A percentile compares a stretch with the other conserved stretches of the same genome.
Conservation (phyloP, 2,888 invertebrate species). For the Plebejus anna region DNA sequence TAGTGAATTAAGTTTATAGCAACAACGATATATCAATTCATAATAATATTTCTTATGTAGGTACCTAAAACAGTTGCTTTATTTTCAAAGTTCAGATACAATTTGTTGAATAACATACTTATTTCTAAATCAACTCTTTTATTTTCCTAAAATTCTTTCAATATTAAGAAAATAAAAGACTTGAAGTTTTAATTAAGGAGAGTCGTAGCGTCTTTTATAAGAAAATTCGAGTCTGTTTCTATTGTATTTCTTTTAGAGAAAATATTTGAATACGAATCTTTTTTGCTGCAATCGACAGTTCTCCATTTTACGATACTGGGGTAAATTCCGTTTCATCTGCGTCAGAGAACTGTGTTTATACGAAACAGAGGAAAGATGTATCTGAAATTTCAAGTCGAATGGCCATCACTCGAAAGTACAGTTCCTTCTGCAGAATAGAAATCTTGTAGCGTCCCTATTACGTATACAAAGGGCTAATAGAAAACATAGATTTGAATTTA, state of each 20-base stretch:
- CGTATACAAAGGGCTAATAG: conserved; percentile 44
- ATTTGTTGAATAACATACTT: no score
- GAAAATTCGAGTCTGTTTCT: background rate
- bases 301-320: conserved; percentile 69
- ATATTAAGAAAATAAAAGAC: background rate
- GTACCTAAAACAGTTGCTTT: no score
- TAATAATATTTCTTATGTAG: no score
- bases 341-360: conserved; percentile 70
- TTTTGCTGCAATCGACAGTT: conserved; percentile 48
- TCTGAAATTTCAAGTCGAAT: conserved; percentile 65
- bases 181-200: background rate
- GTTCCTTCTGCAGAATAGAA: conserved; percentile 66
- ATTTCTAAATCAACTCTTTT: no score
- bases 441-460: conserved; percentile 46
- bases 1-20: no score
- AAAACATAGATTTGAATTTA: background rate
- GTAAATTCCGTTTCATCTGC: conserved; percentile 60
- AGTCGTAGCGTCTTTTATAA: background rate
- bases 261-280: conserved; percentile 15
- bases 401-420: conserved; percentile 67
- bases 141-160: no score
- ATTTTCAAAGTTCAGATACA: no score
- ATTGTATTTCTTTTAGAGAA: background rate
- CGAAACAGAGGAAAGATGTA: conserved; percentile 63
- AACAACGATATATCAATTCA: no score